A percentile compares a stretch with the other conserved stretches of the same genome.
phyloP scores from a whole-genome alignment of 2,888 invertebrate species.

The Drosophila prolongata region DNA sequence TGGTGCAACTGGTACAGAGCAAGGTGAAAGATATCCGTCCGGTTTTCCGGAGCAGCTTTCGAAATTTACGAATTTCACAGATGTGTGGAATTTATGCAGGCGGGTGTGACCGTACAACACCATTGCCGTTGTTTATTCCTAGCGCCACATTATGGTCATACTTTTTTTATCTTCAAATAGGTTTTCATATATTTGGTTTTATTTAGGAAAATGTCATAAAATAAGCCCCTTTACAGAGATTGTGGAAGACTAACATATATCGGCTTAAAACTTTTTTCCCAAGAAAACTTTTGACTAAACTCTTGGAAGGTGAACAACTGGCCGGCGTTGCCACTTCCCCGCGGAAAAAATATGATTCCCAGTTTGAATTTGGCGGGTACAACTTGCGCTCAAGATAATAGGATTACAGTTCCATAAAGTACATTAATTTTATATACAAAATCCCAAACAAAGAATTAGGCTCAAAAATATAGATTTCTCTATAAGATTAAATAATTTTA shows the following conservation, averaged over 20 bases:
- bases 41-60: slow-evolving; percentile 55
- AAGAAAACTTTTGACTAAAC: no score
- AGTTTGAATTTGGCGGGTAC: slow-evolving; percentile 10
- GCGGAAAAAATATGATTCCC: no score
- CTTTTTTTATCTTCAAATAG: not conserved
- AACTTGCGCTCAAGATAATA: not conserved
- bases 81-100: slow-evolving; percentile 18
- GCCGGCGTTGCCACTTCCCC: not conserved
- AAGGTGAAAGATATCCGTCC: slow-evolving; percentile 32
- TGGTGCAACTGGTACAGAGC: slow-evolving; percentile 29
- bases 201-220: no score
- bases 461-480: no score
- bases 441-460: no score
- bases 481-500: no score
- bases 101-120: slow-evolving; percentile 18
- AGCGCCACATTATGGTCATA: slow-evolving; percentile 1
- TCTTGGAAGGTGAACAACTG: no score
- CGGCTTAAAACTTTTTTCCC: no score
- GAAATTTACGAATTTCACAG: slow-evolving; percentile 22
- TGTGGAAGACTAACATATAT: no score
- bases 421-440: no score
- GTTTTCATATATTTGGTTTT: not conserved
- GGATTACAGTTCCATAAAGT: not conserved
- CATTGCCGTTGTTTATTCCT: not conserved
- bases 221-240: no score